Percentiles rank a stretch among this genome's conserved stretches.
Evolutionary conservation across 1,140 invertebrate species (phyloP).

Genomic region (Neelides sp.): DNA sequence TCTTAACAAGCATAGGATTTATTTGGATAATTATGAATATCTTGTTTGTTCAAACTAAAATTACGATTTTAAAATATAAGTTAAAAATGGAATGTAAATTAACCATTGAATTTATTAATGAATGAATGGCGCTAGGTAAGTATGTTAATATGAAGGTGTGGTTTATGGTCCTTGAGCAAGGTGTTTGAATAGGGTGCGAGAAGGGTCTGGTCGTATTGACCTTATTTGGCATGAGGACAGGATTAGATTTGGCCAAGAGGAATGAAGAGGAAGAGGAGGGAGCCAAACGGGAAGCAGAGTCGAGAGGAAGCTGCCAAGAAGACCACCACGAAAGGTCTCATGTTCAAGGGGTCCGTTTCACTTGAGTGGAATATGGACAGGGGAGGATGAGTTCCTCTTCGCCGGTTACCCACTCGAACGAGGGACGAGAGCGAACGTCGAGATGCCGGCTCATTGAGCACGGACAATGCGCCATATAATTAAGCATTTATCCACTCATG

Average conservation of each 20-base stretch:
- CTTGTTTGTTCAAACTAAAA: too few relatives aligned
- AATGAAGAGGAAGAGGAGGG: constrained; percentile 1
- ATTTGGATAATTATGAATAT: too few relatives aligned
- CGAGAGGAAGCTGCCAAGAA: constrained; percentile 4
- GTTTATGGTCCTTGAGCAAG: too few relatives aligned
- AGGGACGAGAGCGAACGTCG: neutral
- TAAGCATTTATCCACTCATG: constrained; percentile 22
- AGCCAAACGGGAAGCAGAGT: constrained; percentile 2
- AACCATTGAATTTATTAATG: too few relatives aligned
- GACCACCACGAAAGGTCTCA: constrained; percentile 1
- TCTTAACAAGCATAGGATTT: too few relatives aligned
- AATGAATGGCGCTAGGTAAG: too few relatives aligned
- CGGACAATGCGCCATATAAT: constrained; percentile 22
- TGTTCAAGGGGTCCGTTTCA: neutral
- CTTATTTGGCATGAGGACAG: constrained; percentile 14
- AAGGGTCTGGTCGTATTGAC: too few relatives aligned
- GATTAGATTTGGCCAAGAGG: constrained; percentile 11
- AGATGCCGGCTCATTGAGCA: constrained; percentile 15
- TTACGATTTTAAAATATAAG: too few relatives aligned
- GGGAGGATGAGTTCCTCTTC: neutral
- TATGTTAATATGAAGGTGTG: too few relatives aligned
- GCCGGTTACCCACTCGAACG: neutral
- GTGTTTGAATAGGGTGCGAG: too few relatives aligned
- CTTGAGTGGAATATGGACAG: neutral
- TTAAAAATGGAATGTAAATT: too few relatives aligned